Conservation (phyloP, 2,113 vertebrate genomes). For the Carassius carassius region DNA sequence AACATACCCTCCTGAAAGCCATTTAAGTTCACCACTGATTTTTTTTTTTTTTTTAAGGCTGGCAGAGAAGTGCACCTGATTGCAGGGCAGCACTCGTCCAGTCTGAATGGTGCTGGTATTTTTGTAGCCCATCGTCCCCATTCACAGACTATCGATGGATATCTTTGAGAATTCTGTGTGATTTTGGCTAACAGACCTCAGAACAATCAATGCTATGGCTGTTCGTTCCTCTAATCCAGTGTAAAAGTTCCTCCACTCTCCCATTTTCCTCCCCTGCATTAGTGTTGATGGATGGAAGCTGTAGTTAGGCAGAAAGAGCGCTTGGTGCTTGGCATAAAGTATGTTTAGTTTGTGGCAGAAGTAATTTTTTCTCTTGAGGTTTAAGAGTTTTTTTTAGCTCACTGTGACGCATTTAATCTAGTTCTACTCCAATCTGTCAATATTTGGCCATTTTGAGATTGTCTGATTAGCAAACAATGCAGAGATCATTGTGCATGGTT, state of each 20-base stretch:
- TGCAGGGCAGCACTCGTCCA: not conserved
- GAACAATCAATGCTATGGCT: slow-evolving; percentile 17
- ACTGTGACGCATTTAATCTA: not conserved
- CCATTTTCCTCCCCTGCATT: not conserved
- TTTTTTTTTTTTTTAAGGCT: not conserved
- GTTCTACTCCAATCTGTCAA: not conserved
- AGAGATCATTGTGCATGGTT: not conserved
- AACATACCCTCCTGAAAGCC: slow-evolving; percentile 25
- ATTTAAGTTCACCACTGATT: slow-evolving; percentile 8
- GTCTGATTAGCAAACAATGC: not conserved
- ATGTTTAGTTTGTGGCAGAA: not conserved
- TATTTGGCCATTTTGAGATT: not conserved
- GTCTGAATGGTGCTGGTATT: not conserved
- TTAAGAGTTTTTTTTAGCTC: not conserved
- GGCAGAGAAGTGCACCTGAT: slow-evolving; percentile 25
- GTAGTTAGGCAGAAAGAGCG: not conserved
- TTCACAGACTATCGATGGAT: not conserved
- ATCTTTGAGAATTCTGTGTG: not conserved
- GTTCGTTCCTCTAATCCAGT: not conserved
- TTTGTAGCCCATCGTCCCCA: not conserved
- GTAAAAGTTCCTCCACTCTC: slow-evolving; percentile 2
- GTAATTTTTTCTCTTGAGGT: not conserved
- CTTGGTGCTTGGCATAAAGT: not conserved
- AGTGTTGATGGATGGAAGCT: slow-evolving; percentile 8
- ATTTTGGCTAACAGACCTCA: not conserved